phyloP scores from a whole-genome alignment of 2,888 invertebrate genomes.

The Gymnoscelis rufifasciata region DNA sequence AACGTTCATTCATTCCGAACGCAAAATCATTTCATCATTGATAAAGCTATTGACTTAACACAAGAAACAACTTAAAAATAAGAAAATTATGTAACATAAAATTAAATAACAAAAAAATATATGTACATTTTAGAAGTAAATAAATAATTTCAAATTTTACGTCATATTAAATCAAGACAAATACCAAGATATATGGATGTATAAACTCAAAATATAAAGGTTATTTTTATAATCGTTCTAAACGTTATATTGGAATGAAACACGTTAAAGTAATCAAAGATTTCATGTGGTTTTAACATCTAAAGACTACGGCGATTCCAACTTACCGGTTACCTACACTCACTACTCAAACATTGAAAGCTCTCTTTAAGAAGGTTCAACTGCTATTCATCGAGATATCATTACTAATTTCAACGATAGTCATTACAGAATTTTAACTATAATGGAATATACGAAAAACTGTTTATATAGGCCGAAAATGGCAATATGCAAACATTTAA shows the following conservation, averaged over 20 bases:
- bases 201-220: slow-evolving; percentile 31
- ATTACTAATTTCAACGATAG: background rate
- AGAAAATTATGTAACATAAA: slow-evolving; percentile 66
- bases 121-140: slow-evolving; percentile 72
- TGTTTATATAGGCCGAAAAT: slow-evolving; percentile 13
- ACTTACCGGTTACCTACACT: slow-evolving; percentile 4
- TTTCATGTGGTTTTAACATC: slow-evolving; percentile 26
- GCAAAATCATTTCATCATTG: slow-evolving; percentile 26
- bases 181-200: slow-evolving; percentile 39
- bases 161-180: slow-evolving; percentile 40
- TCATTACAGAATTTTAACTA: no score
- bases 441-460: slow-evolving; percentile 12
- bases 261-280: slow-evolving; percentile 26
- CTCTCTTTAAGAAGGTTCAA: background rate
- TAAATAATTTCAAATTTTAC: slow-evolving; percentile 71
- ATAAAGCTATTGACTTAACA: slow-evolving; percentile 28
- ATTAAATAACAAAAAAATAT: slow-evolving; percentile 77
- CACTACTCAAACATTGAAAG: slow-evolving; percentile 12
- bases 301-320: slow-evolving; percentile 26
- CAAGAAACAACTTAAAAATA: slow-evolving; percentile 35
- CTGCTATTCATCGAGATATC: background rate
- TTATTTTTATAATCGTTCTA: slow-evolving; percentile 39
- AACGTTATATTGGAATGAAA: slow-evolving; percentile 57
- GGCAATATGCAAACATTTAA: slow-evolving; percentile 1
- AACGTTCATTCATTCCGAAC: slow-evolving; percentile 30